Evolutionary conservation across 2,797 vertebrate species (phyloP), one percentile per base, ranked within the genome.

Genomic region (Macropodus opercularis): DNA sequence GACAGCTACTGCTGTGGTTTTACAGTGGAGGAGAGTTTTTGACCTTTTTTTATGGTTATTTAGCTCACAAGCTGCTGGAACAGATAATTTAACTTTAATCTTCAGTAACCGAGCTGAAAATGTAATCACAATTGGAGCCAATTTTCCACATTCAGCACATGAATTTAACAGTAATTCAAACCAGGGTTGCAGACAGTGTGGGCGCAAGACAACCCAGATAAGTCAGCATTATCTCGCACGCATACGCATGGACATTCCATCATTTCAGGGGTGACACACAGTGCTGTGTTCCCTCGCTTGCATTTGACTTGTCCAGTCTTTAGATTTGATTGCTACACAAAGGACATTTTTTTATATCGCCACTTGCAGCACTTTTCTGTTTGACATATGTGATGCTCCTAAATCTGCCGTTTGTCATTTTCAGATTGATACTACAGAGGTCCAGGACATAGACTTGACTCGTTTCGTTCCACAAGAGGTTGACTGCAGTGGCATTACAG

Each of bases 401-500:
- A n/a, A n/a, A n/a, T n/a, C n/a, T n/a, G n/a, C n/a, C n/a, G 29
- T 26, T 36, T 9, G 1, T n/a, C n/a, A n/a, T n/a, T 63, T 72
- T 8, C 75, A 79, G 79, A 90, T 91, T 35, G 90, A 93, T 6
- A 69, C 69, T 1, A 66, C 92, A 27, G 84, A 77, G 1, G 19
- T 95, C 69, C 94, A 97, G 75, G 96, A 98, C 85, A 94, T 98
- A 58, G 97, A 99, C 72, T 21, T 98, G 77, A 93, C 94, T 75
- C 90, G 93, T 6, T 98, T 98, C 40, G 81, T 99, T 59, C 96
- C 93, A 21, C 94, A 95, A 90, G 97, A 95, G 71, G 96, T 99
- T 0, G 96, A 98, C 75, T 88, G 95, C 56, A 92, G 94, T 3
- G 96, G 96, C 34, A 99, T 99, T 72, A 98, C 97, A 0, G 93